Percentiles rank a stretch among this genome's conserved stretches.
These are phyloP conservation scores for Phaethornis superciliosus DNA, from an alignment of 2,113 vertebrate genomes.

Conservation along the genomic window DNA sequence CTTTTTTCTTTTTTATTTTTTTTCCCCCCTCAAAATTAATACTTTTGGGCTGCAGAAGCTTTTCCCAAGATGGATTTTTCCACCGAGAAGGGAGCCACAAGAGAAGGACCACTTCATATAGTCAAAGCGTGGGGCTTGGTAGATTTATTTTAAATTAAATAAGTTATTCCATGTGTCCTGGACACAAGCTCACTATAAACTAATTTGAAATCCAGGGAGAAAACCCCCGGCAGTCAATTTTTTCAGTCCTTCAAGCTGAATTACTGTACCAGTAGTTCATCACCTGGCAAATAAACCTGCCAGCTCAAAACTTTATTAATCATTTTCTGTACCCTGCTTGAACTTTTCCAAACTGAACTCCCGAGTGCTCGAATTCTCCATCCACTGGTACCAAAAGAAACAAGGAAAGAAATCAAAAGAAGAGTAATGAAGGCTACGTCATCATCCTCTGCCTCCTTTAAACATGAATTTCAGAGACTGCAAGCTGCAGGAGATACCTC, in stretches of 20 bases:
- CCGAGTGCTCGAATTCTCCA: background rate
- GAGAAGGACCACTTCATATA: slow-evolving; percentile 52
- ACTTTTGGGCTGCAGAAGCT: slow-evolving; percentile 30
- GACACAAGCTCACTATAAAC: slow-evolving; percentile 36
- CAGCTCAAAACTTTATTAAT: slow-evolving; percentile 54
- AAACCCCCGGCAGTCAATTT: slow-evolving; percentile 19
- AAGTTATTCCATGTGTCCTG: slow-evolving; percentile 65
- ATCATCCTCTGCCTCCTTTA: background rate
- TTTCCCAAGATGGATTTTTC: slow-evolving; percentile 63
- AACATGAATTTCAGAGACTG: background rate
- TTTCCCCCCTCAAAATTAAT: background rate
- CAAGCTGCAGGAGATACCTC: accelerated
- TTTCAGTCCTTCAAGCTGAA: slow-evolving; percentile 45
- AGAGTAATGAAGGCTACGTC: background rate
- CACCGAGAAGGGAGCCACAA: background rate
- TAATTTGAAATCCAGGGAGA: slow-evolving; percentile 63
- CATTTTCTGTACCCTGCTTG: slow-evolving; percentile 48
- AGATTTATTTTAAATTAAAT: slow-evolving; percentile 72
- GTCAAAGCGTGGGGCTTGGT: slow-evolving; percentile 41
- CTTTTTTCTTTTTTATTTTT: background rate
- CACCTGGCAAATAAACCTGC: slow-evolving; percentile 68
- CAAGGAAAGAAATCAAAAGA: background rate
- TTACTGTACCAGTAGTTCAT: slow-evolving; percentile 50
- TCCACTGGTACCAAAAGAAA: slow-evolving; percentile 10
- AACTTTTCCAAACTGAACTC: slow-evolving; percentile 42